A percentile compares a stretch with the other conserved stretches of the same genome.
Evolutionary conservation across 2,888 invertebrate genomes (phyloP).

Genomic region (Ormyrus rosae): DNA sequence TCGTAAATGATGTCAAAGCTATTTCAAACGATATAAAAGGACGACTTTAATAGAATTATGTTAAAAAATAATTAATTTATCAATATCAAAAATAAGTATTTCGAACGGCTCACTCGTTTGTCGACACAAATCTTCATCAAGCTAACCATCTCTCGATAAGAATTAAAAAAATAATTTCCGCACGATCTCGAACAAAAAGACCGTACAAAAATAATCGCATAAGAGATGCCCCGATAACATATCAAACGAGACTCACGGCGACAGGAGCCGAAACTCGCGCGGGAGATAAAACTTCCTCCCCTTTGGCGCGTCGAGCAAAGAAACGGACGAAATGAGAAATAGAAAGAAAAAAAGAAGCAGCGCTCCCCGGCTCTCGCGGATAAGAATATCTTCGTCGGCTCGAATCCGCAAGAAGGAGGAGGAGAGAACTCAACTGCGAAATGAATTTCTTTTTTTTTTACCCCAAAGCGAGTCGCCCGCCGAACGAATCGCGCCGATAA

Average conservation of each 20-base stretch:
- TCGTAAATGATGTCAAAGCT: too few species aligned
- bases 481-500: constrained; percentile 29
- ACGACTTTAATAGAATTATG: too few species aligned
- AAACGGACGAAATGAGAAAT: background rate
- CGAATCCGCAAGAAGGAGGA: too few species aligned
- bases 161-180: too few species aligned
- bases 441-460: constrained; percentile 4
- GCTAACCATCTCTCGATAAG: too few species aligned
- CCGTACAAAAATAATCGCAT: too few species aligned
- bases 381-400: background rate
- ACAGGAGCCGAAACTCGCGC: background rate
- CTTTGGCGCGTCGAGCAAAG: background rate
- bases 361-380: background rate
- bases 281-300: background rate
- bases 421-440: constrained; percentile 15
- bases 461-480: constrained; percentile 28
- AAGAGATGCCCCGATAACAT: background rate
- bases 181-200: too few species aligned
- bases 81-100: too few species aligned
- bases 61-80: too few species aligned
- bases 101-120: too few species aligned
- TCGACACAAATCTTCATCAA: too few species aligned
- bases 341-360: background rate
- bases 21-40: too few species aligned
- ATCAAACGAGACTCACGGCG: background rate